A percentile compares a stretch with the other conserved stretches of the same genome.
Conservation (phyloP, 2,797 vertebrate species). For the Coregonus suidteri region DNA sequence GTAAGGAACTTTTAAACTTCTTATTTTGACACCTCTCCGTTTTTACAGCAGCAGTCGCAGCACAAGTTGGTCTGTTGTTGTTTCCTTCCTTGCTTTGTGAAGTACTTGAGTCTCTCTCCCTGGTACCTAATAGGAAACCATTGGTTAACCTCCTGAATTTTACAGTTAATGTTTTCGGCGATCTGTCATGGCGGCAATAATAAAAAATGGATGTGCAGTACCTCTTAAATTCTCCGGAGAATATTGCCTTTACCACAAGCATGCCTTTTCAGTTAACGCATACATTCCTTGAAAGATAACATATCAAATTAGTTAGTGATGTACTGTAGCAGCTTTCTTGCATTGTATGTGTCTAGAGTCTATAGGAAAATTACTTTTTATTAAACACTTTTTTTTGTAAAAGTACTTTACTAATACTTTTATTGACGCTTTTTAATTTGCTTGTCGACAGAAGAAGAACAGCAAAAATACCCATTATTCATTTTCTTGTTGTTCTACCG, state of each 20-base stretch:
- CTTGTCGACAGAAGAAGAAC: background rate
- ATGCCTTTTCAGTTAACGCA: conserved; percentile 16
- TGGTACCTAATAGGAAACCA: conserved; percentile 10
- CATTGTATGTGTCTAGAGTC: background rate
- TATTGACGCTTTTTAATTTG: background rate
- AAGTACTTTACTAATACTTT: background rate
- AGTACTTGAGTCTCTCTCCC: conserved; percentile 39
- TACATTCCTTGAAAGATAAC: conserved; percentile 24
- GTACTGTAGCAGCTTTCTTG: background rate
- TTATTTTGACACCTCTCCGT: conserved; percentile 64
- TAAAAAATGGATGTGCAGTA: conserved; percentile 18
- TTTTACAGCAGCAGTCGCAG: conserved; percentile 31
- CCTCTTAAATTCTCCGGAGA: conserved; percentile 3
- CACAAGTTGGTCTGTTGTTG: conserved; percentile 60
- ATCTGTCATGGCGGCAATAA: conserved; percentile 20
- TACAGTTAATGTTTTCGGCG: conserved; percentile 20
- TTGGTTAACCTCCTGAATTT: conserved; percentile 24
- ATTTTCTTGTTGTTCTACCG: background rate
- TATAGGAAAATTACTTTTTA: background rate
- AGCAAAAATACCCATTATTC: background rate
- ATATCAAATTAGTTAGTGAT: background rate
- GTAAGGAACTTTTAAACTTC: conserved; percentile 69
- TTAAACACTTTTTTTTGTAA: background rate
- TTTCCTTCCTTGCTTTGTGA: conserved; percentile 28
- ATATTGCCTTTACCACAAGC: conserved; percentile 9